A percentile compares a stretch with the other conserved stretches of the same genome.
phyloP scores from a whole-genome alignment of 2,888 invertebrate species.

The Podabrus alpinus region DNA sequence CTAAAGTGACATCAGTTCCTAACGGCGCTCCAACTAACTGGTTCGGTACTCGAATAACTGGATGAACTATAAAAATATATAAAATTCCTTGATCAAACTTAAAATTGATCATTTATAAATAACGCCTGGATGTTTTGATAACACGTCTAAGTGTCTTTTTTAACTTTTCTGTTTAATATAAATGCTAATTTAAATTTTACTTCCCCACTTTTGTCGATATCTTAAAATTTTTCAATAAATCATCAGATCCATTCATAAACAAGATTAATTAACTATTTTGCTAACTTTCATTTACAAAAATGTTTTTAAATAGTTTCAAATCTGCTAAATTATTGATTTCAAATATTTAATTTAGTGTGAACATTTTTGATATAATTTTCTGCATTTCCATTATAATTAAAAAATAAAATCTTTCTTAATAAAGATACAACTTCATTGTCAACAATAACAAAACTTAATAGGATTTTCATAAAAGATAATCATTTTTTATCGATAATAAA shows the following conservation, averaged over 20 bases:
- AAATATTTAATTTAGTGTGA: neutral
- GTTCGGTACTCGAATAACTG: conserved; percentile 89
- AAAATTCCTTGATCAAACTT: neutral
- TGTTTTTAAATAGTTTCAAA: neutral
- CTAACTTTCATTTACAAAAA: neutral
- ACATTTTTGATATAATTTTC: neutral
- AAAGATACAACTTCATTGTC: neutral
- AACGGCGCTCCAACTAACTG: conserved; percentile 88
- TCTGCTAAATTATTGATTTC: neutral
- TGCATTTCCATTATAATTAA: neutral
- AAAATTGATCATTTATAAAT: neutral
- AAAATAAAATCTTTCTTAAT: neutral
- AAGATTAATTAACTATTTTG: neutral
- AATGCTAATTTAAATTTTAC: neutral
- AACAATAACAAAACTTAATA: neutral
- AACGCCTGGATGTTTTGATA: neutral
- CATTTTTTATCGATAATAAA: neutral
- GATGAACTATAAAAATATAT: conserved; percentile 71
- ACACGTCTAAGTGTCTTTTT: neutral
- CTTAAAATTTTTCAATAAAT: neutral
- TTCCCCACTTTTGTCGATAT: neutral
- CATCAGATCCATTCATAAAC: neutral
- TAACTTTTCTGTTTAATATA: neutral
- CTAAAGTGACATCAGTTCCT: conserved; percentile 83
- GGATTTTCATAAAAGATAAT: neutral